phyloP scores from a whole-genome alignment of 2,888 invertebrate genomes.

The Halocaridina rubra region DNA sequence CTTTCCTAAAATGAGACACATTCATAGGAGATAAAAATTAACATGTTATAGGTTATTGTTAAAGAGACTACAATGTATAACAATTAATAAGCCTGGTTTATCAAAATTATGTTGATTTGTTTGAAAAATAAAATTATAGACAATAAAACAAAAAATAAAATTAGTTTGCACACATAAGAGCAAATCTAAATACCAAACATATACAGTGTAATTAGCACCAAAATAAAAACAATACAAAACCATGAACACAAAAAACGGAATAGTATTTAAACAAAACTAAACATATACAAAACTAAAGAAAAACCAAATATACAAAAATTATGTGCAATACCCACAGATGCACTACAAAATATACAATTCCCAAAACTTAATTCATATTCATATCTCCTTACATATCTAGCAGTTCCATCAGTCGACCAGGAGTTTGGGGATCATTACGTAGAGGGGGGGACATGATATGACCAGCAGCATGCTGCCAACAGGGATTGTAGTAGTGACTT shows the following conservation, averaged over 20 bases:
- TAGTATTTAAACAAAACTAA: too few relatives aligned
- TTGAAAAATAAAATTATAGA: too few relatives aligned
- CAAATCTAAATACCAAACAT: too few relatives aligned
- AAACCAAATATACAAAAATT: background rate
- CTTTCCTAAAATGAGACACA: too few relatives aligned
- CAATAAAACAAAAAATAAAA: too few relatives aligned
- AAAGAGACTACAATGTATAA: too few relatives aligned
- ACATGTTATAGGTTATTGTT: too few relatives aligned
- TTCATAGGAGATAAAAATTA: too few relatives aligned
- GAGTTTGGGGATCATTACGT: slow-evolving; percentile 87
- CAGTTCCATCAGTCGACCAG: slow-evolving; percentile 70
- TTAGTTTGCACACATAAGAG: too few relatives aligned
- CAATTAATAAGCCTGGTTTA: too few relatives aligned
- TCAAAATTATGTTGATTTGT: too few relatives aligned
- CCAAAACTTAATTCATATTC: background rate
- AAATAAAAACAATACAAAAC: background rate
- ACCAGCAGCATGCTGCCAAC: slow-evolving; percentile 92
- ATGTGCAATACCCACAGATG: background rate
- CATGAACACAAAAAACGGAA: background rate
- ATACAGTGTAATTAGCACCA: background rate
- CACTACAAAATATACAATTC: background rate
- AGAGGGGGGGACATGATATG: slow-evolving; percentile 97
- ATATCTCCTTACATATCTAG: slow-evolving; percentile 53
- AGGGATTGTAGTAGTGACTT: slow-evolving; percentile 83
- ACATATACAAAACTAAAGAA: too few relatives aligned